Evolutionary conservation across 2,113 vertebrate genomes (phyloP), one percentile per base, ranked within the genome.

Genomic region (Phyllostomus hastatus): DNA sequence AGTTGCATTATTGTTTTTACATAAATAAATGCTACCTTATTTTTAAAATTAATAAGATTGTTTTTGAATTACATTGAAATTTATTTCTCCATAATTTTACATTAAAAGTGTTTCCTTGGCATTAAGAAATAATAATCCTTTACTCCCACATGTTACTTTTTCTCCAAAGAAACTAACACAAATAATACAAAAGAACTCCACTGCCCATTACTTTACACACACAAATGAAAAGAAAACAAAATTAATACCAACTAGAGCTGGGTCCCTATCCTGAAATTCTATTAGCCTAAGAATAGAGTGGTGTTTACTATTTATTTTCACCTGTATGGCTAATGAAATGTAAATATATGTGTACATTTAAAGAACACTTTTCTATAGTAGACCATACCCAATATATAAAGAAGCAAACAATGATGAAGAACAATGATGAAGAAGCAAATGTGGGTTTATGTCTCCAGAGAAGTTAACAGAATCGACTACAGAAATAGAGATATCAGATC

Each of bases 151-250:
- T 82, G 33, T 85, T 78, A 96, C 33, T 66, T 61, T 67, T 61
- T 82, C 61, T 95, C 59, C 61, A 91, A 96, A 91, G 17, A 95
- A 90, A 92, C n/a, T 81, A 48, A 41, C 15, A 61, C 16, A 90
- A 97, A 92, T 78, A 48, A 78, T 8, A n/a, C 19, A n/a, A 41
- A 46, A 24, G 78, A 97, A 95, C 41, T 66, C 4, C 64, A 67
- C n/a, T 94, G 15, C 38, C 70, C 95, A 2, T 96, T 83, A 96
- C 92, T 96, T 93, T 54, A 89, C 41, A 78, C 43, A 31, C 2
- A 72, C 19, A 9, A 70, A 73, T 95, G 31, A 95, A 98, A 98
- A 92, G 54, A 76, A 95, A 97, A 94, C 59, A 97, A 43, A 90
- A 72, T 80, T 85, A 97, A 95, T 85, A 72, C 15, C 59, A 50